These are phyloP conservation scores for Takifugu flavidus DNA, from an alignment of 2,113 vertebrate genomes.

Conservation along the genomic window DNA sequence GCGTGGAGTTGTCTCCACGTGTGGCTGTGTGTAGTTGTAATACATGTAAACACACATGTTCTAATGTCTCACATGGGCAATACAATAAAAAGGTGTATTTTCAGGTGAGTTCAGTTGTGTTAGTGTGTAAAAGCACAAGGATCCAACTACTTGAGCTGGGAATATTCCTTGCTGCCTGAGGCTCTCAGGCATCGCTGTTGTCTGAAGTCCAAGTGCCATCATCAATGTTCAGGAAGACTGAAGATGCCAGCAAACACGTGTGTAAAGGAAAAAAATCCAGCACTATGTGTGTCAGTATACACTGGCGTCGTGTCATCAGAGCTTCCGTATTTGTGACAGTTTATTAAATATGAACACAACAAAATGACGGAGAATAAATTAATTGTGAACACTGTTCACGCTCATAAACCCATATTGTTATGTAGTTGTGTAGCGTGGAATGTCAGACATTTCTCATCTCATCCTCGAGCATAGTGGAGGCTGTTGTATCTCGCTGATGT, in stretches of 20 bases:
- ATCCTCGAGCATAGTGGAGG: constrained; percentile 80
- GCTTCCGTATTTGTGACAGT: constrained; percentile 16
- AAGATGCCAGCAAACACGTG: constrained; percentile 52
- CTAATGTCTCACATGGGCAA: neutral
- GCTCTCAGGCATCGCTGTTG: no score
- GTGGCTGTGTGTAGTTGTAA: constrained; percentile 12
- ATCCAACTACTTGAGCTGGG: no score
- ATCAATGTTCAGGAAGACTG: no score
- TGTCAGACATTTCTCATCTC: constrained; percentile 84
- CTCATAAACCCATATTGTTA: constrained; percentile 3
- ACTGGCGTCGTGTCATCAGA: constrained; percentile 34
- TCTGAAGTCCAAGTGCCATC: no score
- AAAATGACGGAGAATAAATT: constrained; percentile 43
- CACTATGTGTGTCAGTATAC: no score
- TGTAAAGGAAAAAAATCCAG: constrained; percentile 35
- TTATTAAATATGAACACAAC: constrained; percentile 16
- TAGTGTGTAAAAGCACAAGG: no score
- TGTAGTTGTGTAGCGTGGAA: constrained; percentile 77
- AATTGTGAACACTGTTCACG: constrained; percentile 25
- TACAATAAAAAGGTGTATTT: neutral
- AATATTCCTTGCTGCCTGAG: no score
- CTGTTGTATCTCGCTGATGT: constrained; percentile 78
- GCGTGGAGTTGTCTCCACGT: constrained; percentile 20
- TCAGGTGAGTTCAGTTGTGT: neutral
- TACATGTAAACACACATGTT: neutral